Base-by-base conservation (phyloP, 2,888 invertebrate genomes). In the Phorcus lineatus region DNA sequence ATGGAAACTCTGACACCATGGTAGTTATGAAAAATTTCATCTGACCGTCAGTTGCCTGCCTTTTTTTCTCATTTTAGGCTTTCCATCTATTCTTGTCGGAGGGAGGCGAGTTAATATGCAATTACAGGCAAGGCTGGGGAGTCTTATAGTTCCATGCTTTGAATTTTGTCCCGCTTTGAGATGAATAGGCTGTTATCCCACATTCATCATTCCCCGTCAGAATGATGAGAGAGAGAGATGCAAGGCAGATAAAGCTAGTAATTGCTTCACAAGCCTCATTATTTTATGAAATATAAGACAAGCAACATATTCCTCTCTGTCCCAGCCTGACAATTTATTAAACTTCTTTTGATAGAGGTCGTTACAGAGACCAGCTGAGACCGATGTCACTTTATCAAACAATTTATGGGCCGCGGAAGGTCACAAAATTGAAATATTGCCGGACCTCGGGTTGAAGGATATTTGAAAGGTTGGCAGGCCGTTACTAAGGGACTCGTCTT, bases 221-320 rank as follows among this genome's bases (percentile, higher is more conserved):
- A 76, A 31, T 36, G 70, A 70, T 70, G 70, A 40, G 70, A 36
- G 31, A 19, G 16, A 17, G 36, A 70, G 70, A 70, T 70, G 19
- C 36, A 36, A 57, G 40, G 16, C 40, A 19, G 81, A 78, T 78
- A 55, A 57, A 81, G 77, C 17, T 52, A 28, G 76, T 75, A 54
- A 81, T 81, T 55, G 81, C 70, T 66, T 54, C 31, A 70, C 24
- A 22, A 54, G 47, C 11, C 67, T 79, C 79, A 76, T 81, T 81
- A 79, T 76, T 79, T 79, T 81, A 81, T 81, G 81, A 81, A 79
- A 79, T 79, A 54, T 79, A 47, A 79, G 79, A 79, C 81, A 79
- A 55, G 57, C 55, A 24, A 40, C 78, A 81, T 74, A 76, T 75
- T 79, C 28, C n/a, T 22, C 22, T 75, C 53, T 17, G 22, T 17